Evolutionary conservation across 1,140 invertebrate genomes (phyloP).

Genomic region (Brevipalpus yothersi): DNA sequence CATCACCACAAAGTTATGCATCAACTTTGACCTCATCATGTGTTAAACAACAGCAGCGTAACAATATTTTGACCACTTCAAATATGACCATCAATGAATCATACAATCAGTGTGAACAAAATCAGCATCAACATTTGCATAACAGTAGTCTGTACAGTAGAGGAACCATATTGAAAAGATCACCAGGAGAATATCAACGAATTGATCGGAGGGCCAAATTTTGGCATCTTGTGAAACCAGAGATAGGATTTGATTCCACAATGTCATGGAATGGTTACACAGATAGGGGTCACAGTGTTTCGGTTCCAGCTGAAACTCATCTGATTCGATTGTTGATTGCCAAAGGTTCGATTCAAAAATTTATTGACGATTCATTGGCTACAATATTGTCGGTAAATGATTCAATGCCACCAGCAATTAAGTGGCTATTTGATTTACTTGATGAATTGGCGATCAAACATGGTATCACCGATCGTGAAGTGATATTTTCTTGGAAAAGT

Average conservation of each 20-base stretch:
- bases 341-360: constrained; percentile 83
- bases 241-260: background rate
- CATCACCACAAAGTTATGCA: background rate
- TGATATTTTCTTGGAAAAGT: constrained; percentile 85
- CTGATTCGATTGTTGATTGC: background rate
- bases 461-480: constrained; percentile 57
- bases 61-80: no score
- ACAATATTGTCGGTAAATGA: constrained; percentile 41
- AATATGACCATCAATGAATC: no score
- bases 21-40: no score
- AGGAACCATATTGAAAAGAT: background rate
- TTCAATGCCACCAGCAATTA: constrained; percentile 39
- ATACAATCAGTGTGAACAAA: no score
- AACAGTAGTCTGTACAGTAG: background rate
- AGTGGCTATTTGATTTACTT: constrained; percentile 82
- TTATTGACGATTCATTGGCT: constrained; percentile 77
- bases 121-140: no score
- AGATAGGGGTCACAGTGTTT: constrained; percentile 75
- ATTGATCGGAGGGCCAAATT: background rate
- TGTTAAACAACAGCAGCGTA: no score
- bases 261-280: constrained; percentile 57
- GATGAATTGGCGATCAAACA: constrained; percentile 65
- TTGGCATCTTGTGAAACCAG: background rate
- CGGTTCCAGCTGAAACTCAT: constrained; percentile 46
- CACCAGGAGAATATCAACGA: background rate